Evolutionary conservation across 2,113 vertebrate genomes (phyloP), one percentile per base, ranked within the genome.

Genomic region (Silurus glanis): DNA sequence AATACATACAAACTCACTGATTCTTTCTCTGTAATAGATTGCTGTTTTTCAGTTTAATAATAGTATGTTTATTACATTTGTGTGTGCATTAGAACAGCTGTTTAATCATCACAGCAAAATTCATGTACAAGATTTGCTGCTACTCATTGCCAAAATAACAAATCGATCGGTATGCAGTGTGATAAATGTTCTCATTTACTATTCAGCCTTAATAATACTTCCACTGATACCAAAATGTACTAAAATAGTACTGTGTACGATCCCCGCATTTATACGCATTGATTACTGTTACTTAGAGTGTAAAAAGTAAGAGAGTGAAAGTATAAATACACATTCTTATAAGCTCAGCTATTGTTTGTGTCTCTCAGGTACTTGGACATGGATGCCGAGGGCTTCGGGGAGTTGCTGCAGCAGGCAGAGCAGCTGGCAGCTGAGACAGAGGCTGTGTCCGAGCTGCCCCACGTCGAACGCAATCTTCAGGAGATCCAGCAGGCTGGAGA

Each of bases 401-500:
- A 99, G 90, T 96, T 99, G 45, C 95, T 99, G 89, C 97, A 99
- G 95, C 98, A 99, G 90, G 98, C 98, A 4, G 97, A 99, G 80
- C 98, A 99, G 94, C 96, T 99, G 17, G 98, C 98, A 17, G 98
- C 98, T 0, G 98, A 99, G 93, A 99, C 98, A 0, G 97, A 99
- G 87, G 98, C 98, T 0, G 97, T 98, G 80, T 98, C 97, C 0
- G 97, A 99, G 92, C 94, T 99, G 66, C 98, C 98, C 0, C 98
- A 97, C 0, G 97, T 99, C 0, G 97, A 99, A 64, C 95, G 97
- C 74, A 99, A 97, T 93, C 96, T 99, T 19, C 97, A 95, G 93
- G 98, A 99, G 94, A 97, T 99, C 91, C 98, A 99, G 93, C 98
- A 99, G 93, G 97, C 95, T 0, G 97, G 97, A 0, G 98, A 99